Base-by-base conservation (phyloP, 1,140 invertebrate species). In the Tetramorium simillimum region DNA sequence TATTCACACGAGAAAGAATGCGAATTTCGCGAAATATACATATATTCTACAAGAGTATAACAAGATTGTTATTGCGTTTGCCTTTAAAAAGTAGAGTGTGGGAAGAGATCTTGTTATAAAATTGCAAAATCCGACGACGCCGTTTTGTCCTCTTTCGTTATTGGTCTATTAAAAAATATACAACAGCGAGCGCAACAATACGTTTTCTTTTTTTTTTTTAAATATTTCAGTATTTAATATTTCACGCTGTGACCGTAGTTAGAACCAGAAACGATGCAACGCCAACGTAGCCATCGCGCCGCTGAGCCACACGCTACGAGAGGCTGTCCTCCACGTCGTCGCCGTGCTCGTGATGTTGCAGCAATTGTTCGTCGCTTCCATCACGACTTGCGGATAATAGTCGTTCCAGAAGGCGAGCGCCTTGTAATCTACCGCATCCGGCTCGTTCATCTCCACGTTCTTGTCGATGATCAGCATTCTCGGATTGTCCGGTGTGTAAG, bases 401-500 rank as follows among this genome's bases (percentile, higher is more conserved):
- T 97, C 96, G 90, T 97, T 97, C 97, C 97, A 98, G 94, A 98
- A 98, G 60, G 96, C 96, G 86, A 98, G 96, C 10, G 97, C 96
- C 91, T 97, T 97, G 91, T 97, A 97, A 94, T 98, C 97, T 0
- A 97, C 95, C 12, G 94, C 96, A 1, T 93, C 95, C 1, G 96
- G 90, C 77, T 97, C 96, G 86, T 96, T 97, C 96, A 98, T 97
- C 77, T 97, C 97, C 86, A 97, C 97, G 86, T 96, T 97, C 69
- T 96, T 96, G 89, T 98, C 97, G 51, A 98, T 97, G 18, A 97
- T 96, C 37, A 98, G 95, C 87, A 97, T 96, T 0, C 96, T 96
- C 1, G 97, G 97, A 70, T 95, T 96, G 0, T 94, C 92, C 12
- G 96, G 96, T 70, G 96, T 96, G 89, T 96, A 97, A 1, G 96